These are phyloP conservation scores for Synanthedon myopaeformis DNA, from an alignment of 2,888 invertebrate genomes.

Conservation along the genomic window DNA sequence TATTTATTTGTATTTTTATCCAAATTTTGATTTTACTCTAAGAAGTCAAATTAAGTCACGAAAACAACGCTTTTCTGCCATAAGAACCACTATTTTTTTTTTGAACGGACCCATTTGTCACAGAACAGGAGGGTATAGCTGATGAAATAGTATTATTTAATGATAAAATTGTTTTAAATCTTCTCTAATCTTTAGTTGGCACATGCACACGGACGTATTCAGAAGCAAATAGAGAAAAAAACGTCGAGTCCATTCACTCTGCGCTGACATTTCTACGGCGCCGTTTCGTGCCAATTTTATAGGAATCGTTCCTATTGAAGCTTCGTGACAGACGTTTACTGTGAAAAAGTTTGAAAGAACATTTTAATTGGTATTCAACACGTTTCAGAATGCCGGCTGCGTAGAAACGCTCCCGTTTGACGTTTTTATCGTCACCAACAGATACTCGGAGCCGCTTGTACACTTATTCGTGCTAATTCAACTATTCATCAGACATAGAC, in stretches of 20 bases:
- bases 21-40: too few relatives aligned
- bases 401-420: not conserved
- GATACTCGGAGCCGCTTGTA: not conserved
- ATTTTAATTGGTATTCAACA: constrained; percentile 1
- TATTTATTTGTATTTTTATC: too few relatives aligned
- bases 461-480: too few relatives aligned
- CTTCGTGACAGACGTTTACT: constrained; percentile 20
- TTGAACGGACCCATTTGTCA: too few relatives aligned
- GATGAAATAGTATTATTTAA: constrained; percentile 30
- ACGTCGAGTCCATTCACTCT: constrained; percentile 60
- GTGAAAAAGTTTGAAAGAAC: constrained; percentile 6
- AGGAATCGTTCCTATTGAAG: constrained; percentile 11
- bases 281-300: constrained; percentile 49
- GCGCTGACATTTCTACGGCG: constrained; percentile 58
- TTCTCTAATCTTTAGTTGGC: constrained; percentile 51
- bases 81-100: too few relatives aligned
- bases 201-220: constrained; percentile 57
- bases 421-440: not conserved
- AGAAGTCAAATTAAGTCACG: too few relatives aligned
- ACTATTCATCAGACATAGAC: too few relatives aligned
- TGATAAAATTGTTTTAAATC: constrained; percentile 41
- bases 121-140: not conserved
- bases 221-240: constrained; percentile 55
- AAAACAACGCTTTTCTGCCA: too few relatives aligned
- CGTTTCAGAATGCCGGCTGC: not conserved